Evolutionary conservation across 2,888 invertebrate genomes (phyloP).

Genomic region (Drosophila anomelani): DNA sequence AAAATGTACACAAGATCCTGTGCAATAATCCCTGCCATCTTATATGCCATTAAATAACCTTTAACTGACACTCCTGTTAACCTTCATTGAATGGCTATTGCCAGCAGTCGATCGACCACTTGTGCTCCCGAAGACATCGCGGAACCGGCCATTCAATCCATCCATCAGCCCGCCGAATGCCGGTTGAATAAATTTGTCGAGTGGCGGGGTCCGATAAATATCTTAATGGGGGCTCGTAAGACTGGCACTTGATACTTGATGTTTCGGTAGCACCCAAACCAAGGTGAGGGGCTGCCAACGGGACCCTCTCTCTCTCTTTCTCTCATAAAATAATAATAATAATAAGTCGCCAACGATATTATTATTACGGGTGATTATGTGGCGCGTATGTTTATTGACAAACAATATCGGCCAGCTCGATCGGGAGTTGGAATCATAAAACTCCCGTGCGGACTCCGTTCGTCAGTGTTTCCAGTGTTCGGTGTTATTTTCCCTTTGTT

Average conservation of each 20-base stretch:
- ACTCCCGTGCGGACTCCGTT: conserved; percentile 46
- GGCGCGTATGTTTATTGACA: conserved; percentile 79
- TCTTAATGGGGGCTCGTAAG: conserved; percentile 38
- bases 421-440: conserved; percentile 47
- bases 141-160: conserved; percentile 18
- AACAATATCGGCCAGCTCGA: conserved; percentile 55
- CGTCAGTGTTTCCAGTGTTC: conserved; percentile 6
- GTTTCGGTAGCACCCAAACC: conserved; percentile 19
- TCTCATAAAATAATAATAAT: conserved; percentile 51
- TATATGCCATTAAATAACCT: no score
- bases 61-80: not conserved
- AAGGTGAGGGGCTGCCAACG: conserved; percentile 22
- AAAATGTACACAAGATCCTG: not conserved
- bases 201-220: conserved; percentile 29
- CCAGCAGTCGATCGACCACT: conserved; percentile 4
- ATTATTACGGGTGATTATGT: conserved; percentile 73
- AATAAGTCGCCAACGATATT: conserved; percentile 57
- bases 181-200: conserved; percentile 31
- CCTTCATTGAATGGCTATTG: not conserved
- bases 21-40: not conserved
- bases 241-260: conserved; percentile 39
- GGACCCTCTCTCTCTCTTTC: no score
- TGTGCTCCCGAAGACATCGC: conserved; percentile 17
- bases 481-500: conserved; percentile 15
- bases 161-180: conserved; percentile 27